Percentiles rank a stretch among this genome's conserved stretches.
These are phyloP conservation scores for Corythaixoides concolor DNA, from an alignment of 2,113 vertebrate genomes.

Conservation along the genomic window DNA sequence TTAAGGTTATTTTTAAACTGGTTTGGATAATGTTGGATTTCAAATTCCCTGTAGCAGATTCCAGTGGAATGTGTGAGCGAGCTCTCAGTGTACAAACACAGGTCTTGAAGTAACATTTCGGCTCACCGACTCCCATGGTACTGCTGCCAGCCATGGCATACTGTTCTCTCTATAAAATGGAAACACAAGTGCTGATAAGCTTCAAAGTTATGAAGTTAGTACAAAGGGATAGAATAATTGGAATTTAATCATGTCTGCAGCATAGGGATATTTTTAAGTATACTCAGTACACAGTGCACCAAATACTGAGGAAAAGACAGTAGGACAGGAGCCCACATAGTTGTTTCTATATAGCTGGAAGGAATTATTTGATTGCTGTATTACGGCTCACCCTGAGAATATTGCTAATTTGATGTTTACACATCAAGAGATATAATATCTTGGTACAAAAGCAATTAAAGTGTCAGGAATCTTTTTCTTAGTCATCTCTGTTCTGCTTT, in stretches of 20 bases:
- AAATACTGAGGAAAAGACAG: background rate
- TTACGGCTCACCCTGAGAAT: background rate
- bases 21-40: background rate
- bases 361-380: background rate
- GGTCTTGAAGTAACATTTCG: background rate
- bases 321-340: background rate
- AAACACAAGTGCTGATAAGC: background rate
- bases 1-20: background rate
- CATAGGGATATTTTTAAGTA: background rate
- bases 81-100: background rate
- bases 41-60: background rate
- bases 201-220: background rate
- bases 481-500: background rate
- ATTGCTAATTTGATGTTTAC: slow-evolving; percentile 36
- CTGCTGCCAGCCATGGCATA: background rate
- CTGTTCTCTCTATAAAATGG: background rate
- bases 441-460: slow-evolving; percentile 2
- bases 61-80: background rate
- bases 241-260: background rate
- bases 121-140: background rate
- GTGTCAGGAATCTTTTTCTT: background rate
- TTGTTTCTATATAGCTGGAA: background rate
- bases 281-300: background rate
- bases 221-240: background rate
- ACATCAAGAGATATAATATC: background rate